Conservation (phyloP, 2,888 invertebrate species). For the Aethes cnicana region DNA sequence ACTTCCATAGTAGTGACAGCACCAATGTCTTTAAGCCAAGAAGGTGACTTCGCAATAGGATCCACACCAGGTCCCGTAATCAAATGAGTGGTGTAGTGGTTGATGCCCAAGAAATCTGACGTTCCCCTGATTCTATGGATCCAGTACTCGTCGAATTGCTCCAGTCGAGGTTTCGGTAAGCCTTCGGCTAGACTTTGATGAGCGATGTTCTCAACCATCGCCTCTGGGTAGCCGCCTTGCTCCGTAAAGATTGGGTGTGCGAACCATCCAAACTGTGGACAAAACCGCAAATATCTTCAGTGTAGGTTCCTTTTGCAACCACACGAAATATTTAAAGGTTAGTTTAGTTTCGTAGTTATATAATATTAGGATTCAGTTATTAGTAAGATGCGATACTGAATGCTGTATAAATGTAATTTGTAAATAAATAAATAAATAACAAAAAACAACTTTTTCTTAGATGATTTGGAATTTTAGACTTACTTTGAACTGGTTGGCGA, state of each 20-base stretch:
- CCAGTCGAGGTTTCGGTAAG: conserved; percentile 62
- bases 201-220: conserved; percentile 72
- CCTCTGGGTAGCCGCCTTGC: conserved; percentile 74
- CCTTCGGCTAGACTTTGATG: conserved; percentile 69
- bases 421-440: no score
- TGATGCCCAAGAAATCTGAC: conserved; percentile 76
- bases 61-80: conserved; percentile 70
- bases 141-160: conserved; percentile 75
- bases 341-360: no score
- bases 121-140: conserved; percentile 72
- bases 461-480: conserved; percentile 22
- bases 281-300: no score
- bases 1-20: conserved; percentile 71
- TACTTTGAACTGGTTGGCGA: conserved; percentile 78
- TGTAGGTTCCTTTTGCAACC: no score
- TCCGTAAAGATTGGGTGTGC: conserved; percentile 78
- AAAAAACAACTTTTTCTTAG: not conserved
- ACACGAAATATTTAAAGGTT: no score
- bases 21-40: conserved; percentile 77
- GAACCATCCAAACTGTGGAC: conserved; percentile 77
- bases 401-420: no score
- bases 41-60: conserved; percentile 68
- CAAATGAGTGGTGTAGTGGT: conserved; percentile 76
- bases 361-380: no score
- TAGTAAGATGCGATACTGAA: no score